Evolutionary conservation across 1,140 invertebrate species (phyloP), one percentile per base, ranked within the genome.

Genomic region (Bombus consobrinus): DNA sequence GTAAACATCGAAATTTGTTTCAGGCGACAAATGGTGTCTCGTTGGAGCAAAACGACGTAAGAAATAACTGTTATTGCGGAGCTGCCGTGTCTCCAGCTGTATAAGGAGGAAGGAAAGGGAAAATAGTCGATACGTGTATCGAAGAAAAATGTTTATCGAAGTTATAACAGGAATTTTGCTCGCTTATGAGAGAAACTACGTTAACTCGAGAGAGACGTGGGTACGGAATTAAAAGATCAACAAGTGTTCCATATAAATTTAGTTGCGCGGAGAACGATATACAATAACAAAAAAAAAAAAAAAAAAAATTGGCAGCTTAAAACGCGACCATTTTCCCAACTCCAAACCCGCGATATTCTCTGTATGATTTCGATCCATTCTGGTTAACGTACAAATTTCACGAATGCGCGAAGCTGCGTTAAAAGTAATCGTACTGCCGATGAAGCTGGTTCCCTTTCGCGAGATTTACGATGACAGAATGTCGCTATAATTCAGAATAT

Each of bases 401-500:
- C 59, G 18, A 9, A 18, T 15, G 1, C 25, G 25, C 41, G 32
- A 41, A 13, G 32, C 4, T 39, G 53, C 8, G 22, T 1, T 53
- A 28, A 18, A 41, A 77, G 68, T 32, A 41, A 77, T 39, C 43
- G 43, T 22, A 25, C 22, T 10, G 22, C 9, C 76, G 37, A 25
- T 1, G 57, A 32, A 9, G 9, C 9, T 47, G 25, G 1, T 9
- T 32, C 39, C 5, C 22, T 9, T 15, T 47, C 34, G 2, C 64
- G 57, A 72, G 37, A 85, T 85, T 85, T 85, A 85, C 74, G 57
- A 13, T 57, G 69, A 53, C 78, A 22, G 32, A 66, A 57, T 34
- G 78, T 73, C 77, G 53, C 69, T 68, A 64, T 81, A 79, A 84
- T 84, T 84, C 75, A 84, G 37, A 59, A 34, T 32, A 68, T n/a